phyloP scores from a whole-genome alignment of 2,113 vertebrate species.

The Oryzias melastigma region DNA sequence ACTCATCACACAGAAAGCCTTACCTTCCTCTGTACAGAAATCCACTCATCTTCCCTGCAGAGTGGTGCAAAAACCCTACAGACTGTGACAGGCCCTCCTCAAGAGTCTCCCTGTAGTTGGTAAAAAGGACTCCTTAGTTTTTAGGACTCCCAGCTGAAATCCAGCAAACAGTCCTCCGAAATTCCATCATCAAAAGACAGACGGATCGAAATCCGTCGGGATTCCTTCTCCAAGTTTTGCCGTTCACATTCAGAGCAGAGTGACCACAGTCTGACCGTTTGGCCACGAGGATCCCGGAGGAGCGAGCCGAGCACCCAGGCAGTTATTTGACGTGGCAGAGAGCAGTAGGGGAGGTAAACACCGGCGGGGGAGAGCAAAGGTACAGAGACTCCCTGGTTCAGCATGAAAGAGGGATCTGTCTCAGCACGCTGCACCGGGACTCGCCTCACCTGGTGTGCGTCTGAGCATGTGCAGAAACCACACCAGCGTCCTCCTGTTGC shows the following conservation, averaged over 20 bases:
- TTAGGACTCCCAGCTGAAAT: background rate
- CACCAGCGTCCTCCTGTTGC: slow-evolving; percentile 53
- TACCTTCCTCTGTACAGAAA: slow-evolving; percentile 78
- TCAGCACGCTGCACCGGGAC: slow-evolving; percentile 48
- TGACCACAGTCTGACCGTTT: slow-evolving; percentile 45
- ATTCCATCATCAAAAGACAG: background rate
- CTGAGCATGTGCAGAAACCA: slow-evolving; percentile 31
- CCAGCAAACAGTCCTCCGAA: background rate
- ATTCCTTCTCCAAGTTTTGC: too few relatives aligned
- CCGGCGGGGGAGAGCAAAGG: slow-evolving; percentile 58
- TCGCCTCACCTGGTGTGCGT: slow-evolving; percentile 42
- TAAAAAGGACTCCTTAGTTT: background rate
- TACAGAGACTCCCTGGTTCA: slow-evolving; percentile 43
- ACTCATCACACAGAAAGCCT: slow-evolving; percentile 39
- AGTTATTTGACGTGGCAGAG: slow-evolving; percentile 72
- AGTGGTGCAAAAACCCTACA: background rate
- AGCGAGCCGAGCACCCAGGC: slow-evolving; percentile 51
- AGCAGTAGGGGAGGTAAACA: slow-evolving; percentile 57
- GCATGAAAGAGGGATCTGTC: slow-evolving; percentile 77
- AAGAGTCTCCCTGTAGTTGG: background rate
- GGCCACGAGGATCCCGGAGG: slow-evolving; percentile 42
- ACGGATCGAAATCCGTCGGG: too few relatives aligned
- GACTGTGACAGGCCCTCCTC: background rate
- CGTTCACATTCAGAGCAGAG: slow-evolving; percentile 18
- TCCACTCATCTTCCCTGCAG: slow-evolving; percentile 66